These are phyloP conservation scores for Borostomias antarcticus DNA, from an alignment of 2,797 vertebrate species.

Conservation along the genomic window DNA sequence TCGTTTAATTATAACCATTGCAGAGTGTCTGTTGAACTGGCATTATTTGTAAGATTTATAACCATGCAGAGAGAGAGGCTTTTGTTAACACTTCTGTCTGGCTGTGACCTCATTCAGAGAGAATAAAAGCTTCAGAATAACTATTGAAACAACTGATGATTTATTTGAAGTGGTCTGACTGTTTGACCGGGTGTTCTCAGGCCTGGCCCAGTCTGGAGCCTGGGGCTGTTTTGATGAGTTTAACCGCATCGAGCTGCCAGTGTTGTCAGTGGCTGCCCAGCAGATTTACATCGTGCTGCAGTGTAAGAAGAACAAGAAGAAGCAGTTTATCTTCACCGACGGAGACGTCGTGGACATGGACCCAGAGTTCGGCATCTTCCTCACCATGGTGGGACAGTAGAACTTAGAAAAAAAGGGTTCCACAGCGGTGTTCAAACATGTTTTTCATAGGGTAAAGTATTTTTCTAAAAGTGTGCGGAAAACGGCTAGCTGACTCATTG, in stretches of 20 bases:
- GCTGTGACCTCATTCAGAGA: too few relatives aligned
- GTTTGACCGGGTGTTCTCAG: conserved; percentile 57
- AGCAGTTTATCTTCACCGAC: conserved; percentile 80
- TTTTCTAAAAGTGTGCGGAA: too few relatives aligned
- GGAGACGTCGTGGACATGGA: conserved; percentile 83
- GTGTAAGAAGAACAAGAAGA: conserved; percentile 82
- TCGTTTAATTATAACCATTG: too few relatives aligned
- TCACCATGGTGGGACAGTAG: conserved; percentile 78
- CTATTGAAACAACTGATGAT: neutral
- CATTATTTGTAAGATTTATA: too few relatives aligned
- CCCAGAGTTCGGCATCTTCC: conserved; percentile 84
- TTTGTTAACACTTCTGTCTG: too few relatives aligned
- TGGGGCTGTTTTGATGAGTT: conserved; percentile 85
- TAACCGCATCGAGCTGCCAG: conserved; percentile 84
- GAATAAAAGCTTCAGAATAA: neutral
- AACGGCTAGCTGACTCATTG: too few relatives aligned
- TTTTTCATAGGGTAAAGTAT: too few relatives aligned
- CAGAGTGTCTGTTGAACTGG: too few relatives aligned
- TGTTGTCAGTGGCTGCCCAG: conserved; percentile 84
- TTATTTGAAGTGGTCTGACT: conserved; percentile 84
- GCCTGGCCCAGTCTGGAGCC: conserved; percentile 82
- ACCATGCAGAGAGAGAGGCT: too few relatives aligned
- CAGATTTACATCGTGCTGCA: conserved; percentile 84
- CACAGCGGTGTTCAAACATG: neutral
- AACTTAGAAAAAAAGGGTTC: neutral